These are phyloP conservation scores for Caenorhabditis afra DNA, from an alignment of 2,888 invertebrate species.

Conservation along the genomic window DNA sequence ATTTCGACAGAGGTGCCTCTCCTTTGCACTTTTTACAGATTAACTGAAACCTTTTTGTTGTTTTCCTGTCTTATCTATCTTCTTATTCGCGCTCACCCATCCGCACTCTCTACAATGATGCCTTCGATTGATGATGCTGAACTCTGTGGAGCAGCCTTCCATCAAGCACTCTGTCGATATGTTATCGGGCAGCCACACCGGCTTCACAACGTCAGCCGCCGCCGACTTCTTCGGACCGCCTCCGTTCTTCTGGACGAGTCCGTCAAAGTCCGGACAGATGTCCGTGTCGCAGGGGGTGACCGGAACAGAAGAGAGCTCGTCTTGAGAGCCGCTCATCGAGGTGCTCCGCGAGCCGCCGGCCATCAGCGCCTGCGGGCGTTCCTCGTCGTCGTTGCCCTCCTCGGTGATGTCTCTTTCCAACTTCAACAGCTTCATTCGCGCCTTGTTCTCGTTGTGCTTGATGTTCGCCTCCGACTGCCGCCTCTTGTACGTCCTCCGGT, in stretches of 20 bases:
- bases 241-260: slow-evolving; percentile 4
- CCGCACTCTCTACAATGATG: slow-evolving; percentile 91
- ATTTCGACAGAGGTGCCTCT: slow-evolving; percentile 73
- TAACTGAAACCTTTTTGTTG: slow-evolving; percentile 62
- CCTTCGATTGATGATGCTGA: slow-evolving; percentile 88
- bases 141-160: slow-evolving; percentile 86
- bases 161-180: slow-evolving; percentile 89
- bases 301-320: slow-evolving; percentile 52
- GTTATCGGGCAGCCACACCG: slow-evolving; percentile 90
- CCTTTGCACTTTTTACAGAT: slow-evolving; percentile 76
- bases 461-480: slow-evolving; percentile 48
- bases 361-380: slow-evolving; percentile 18
- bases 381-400: slow-evolving; percentile 20
- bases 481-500: slow-evolving; percentile 48
- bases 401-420: slow-evolving; percentile 15
- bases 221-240: slow-evolving; percentile 6
- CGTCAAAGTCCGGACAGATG: slow-evolving; percentile 8
- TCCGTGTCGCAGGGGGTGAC: slow-evolving; percentile 37
- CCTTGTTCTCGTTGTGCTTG: slow-evolving; percentile 35
- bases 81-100: too few species aligned
- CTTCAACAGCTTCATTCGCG: slow-evolving; percentile 10
- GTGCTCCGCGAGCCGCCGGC: slow-evolving; percentile 9
- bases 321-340: slow-evolving; percentile 31
- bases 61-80: background rate
- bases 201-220: slow-evolving; percentile 82